A percentile compares a stretch with the other conserved stretches of the same genome.
Conservation (phyloP, 2,113 vertebrate species). For the Cyphomyrus plagiostoma region DNA sequence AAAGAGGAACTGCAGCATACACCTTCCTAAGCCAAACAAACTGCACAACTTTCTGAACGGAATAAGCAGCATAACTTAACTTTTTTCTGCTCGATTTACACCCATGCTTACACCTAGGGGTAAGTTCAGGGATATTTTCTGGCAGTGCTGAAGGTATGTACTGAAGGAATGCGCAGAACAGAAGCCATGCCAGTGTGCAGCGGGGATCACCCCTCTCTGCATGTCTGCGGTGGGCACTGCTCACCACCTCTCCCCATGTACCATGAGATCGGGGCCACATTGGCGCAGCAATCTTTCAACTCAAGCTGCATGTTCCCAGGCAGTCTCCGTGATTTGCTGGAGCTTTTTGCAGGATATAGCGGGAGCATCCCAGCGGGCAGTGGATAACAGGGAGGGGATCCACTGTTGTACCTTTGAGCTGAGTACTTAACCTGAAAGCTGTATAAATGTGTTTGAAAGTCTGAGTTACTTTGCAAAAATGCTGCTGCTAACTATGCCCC, state of each 20-base stretch:
- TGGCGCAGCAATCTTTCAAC: neutral
- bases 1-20: neutral
- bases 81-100: neutral
- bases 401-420: neutral
- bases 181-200: neutral
- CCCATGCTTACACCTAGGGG: neutral
- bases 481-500: neutral
- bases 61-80: neutral
- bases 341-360: neutral
- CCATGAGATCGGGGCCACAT: neutral
- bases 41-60: neutral
- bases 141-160: neutral
- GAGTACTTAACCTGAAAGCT: neutral
- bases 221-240: neutral
- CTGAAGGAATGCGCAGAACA: neutral
- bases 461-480: neutral
- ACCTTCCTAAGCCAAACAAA: neutral
- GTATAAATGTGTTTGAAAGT: neutral
- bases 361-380: neutral
- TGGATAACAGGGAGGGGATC: neutral
- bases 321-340: neutral
- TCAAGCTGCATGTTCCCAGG: neutral
- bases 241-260: neutral
- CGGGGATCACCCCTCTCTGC: neutral
- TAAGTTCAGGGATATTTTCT: neutral